Evolutionary conservation across 2,888 invertebrate genomes (phyloP), one percentile per base, ranked within the genome.

Genomic region (Mythimna impura): DNA sequence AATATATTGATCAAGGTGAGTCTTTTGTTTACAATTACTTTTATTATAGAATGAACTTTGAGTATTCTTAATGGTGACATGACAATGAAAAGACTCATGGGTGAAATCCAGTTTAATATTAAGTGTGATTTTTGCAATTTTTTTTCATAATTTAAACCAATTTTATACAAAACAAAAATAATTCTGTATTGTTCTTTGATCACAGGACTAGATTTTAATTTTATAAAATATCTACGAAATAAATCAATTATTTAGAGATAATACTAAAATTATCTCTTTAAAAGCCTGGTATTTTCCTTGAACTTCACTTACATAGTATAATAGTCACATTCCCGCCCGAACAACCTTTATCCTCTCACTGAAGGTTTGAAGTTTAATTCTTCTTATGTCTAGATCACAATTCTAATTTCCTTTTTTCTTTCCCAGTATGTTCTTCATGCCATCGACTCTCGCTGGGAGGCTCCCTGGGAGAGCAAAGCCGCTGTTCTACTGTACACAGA

Each of bases 391-490:
- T 43, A 66, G 66, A 30, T 57, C 66, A 73, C 30, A 9, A 60
- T 36, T 36, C 7, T 57, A 25, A 50, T 22, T 40, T 17, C 22
- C 1, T 17, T 50, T 20, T 17, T 71, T 78, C 40, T 67, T 71
- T 85, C 88, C 7, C 85, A 96, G 96, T 96, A 96, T 85, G 84
- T 94, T 20, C 92, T 97, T 7, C 99, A 99, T 92, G 97, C 98
- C 5, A 97, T 99, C 76, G 99, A 99, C 91, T 97, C 99, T 9
- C 98, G 98, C 89, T 98, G 98, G 94, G 99, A 99, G 90, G 98
- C 98, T 60, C 99, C 99, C 0, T 99, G 99, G 99, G 99, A 99
- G 93, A 99, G 99, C 93, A 99, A 99, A 94, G 99, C 99, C 14
- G 99, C 99, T 0, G 99, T 99, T 89, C 96, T 99, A 55, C 96